These are phyloP conservation scores for Cydia pomonella DNA, from an alignment of 1,140 invertebrate species.

Conservation along the genomic window DNA sequence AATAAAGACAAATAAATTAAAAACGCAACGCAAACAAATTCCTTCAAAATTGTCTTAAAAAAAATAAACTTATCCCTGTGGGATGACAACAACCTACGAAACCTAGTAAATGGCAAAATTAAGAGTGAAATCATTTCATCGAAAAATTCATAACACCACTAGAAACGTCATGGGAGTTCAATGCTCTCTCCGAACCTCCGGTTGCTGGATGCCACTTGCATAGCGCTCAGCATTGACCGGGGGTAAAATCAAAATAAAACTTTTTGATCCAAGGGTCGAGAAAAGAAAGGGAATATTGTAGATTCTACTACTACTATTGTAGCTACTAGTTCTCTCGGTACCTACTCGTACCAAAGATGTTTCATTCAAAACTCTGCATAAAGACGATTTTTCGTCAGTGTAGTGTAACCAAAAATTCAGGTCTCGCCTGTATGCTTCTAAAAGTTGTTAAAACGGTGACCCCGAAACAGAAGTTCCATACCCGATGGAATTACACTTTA, in stretches of 20 bases:
- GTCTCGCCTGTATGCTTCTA: not conserved
- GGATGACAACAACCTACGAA: too few relatives aligned
- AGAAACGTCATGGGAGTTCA: conserved; percentile 31
- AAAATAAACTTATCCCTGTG: too few relatives aligned
- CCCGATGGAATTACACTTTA: conserved; percentile 17
- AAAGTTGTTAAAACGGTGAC: conserved; percentile 19
- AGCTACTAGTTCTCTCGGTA: not conserved
- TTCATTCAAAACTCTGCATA: not conserved
- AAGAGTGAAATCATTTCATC: not conserved
- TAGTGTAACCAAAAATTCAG: conserved; percentile 5
- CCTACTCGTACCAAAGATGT: not conserved
- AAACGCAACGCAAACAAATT: too few relatives aligned
- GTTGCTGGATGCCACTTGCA: not conserved
- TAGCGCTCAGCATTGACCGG: not conserved
- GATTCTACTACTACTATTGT: not conserved
- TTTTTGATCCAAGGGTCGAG: not conserved
- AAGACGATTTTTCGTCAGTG: not conserved
- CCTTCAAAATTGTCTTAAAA: too few relatives aligned
- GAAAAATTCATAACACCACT: not conserved
- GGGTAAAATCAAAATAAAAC: not conserved
- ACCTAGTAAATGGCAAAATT: not conserved
- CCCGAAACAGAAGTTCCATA: conserved; percentile 16
- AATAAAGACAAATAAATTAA: too few relatives aligned
- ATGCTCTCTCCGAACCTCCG: not conserved
- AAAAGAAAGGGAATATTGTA: not conserved